Evolutionary conservation across 2,113 vertebrate genomes (phyloP).

Genomic region (Potamarius usumacintae): DNA sequence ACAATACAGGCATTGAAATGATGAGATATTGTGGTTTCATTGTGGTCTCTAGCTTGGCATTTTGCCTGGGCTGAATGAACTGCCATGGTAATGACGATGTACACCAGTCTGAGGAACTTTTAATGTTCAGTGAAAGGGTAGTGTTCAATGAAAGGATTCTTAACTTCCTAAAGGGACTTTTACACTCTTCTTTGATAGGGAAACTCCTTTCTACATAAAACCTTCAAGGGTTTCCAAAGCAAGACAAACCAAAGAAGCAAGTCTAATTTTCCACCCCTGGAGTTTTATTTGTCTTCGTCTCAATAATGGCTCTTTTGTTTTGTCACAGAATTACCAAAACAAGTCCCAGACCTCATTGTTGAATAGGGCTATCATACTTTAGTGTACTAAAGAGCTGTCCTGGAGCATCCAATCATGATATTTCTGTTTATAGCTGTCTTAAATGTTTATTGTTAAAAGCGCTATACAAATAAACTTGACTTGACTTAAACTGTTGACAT

Average conservation of each 20-base stretch:
- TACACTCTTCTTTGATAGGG: not conserved
- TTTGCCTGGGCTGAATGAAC: constrained; percentile 5
- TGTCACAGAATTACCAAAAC: constrained; percentile 9
- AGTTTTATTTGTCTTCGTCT: not conserved
- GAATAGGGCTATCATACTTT: not conserved
- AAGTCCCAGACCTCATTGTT: not conserved
- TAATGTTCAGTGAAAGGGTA: not conserved
- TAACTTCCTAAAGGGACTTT: not conserved
- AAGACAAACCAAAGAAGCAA: not conserved
- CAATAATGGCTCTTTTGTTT: not conserved
- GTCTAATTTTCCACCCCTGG: not conserved
- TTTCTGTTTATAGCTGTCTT: not conserved
- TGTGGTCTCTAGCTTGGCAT: constrained; percentile 8
- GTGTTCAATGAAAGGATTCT: not conserved
- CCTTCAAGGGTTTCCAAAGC: not conserved
- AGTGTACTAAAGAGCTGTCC: not conserved
- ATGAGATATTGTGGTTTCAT: constrained; percentile 42
- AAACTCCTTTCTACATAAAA: not conserved
- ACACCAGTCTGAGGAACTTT: not conserved
- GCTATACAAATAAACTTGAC: no score
- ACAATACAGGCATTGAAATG: constrained; percentile 39
- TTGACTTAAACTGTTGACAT: not conserved
- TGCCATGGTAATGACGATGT: not conserved
- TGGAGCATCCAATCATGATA: not conserved
- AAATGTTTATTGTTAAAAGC: no score